Base-by-base conservation (phyloP, 1,140 invertebrate genomes). In the Drosophila mauritiana region DNA sequence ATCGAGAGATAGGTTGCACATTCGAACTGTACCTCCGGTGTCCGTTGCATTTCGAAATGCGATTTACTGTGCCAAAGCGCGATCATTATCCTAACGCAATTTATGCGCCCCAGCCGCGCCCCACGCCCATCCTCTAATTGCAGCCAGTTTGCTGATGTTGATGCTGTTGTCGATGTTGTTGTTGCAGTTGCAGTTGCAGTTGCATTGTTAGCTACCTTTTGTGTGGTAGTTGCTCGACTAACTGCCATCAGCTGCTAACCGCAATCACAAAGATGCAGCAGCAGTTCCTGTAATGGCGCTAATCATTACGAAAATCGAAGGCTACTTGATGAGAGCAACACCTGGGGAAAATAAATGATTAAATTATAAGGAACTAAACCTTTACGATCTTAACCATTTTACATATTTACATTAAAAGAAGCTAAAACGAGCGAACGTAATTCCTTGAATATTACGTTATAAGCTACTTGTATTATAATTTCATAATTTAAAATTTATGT, bases 1-100 rank as follows among this genome's bases (percentile, higher is more conserved):
- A 53, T 42, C n/a, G 22, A 17, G 34, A 62, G 54, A 63, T 68
- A 68, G 58, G 64, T 64, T 68, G 62, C 80, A 69, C 73, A 82
- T 78, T 83, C 78, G 61, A 88, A 89, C 83, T 88, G 84, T 88
- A 88, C 72, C 81, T 73, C 49, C 57, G 61, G 67, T 82, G 79
- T 88, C 82, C 83, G 82, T 79, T 88, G 83, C 72, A 82, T 82
- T 80, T 73, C 72, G 83, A 76, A 88, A 79, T 86, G 68, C 83
- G 83, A 88, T 88, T 88, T 88, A 88, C 76, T 88, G 83, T 88
- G 83, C 84, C 83, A 89, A 89, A 84, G 84, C 84, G 83, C 89
- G 88, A 91, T 91, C 77, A 91, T 91, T 91, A 91, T 91, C 88
- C 88, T 89, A 91, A 91, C 88, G 89, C 88, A 91, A 91, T 91